Evolutionary conservation across 2,797 vertebrate genomes (phyloP).

Genomic region (Balearica regulorum): DNA sequence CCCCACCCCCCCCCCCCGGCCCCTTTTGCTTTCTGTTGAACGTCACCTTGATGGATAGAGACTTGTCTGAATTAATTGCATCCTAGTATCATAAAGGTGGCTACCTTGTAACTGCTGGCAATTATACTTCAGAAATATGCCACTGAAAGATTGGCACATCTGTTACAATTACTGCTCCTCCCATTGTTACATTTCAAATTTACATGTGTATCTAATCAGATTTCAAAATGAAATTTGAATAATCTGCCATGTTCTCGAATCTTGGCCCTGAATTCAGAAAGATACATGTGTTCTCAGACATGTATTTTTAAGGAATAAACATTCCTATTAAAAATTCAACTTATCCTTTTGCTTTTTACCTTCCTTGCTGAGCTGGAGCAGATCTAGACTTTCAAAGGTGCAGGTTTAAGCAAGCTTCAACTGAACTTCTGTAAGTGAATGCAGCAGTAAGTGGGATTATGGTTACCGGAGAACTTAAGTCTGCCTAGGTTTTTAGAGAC

Average conservation of each 20-base stretch:
- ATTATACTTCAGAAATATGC: neutral
- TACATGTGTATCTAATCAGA: neutral
- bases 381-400: neutral
- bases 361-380: neutral
- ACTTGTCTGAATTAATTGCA: constrained; percentile 14
- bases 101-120: neutral
- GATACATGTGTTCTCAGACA: neutral
- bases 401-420: neutral
- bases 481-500: neutral
- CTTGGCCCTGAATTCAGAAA: neutral
- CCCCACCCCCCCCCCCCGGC: accelerated
- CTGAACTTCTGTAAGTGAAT: neutral
- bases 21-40: neutral
- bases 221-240: neutral
- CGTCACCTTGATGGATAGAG: neutral
- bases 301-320: neutral
- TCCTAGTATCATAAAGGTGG: neutral
- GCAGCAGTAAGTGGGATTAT: neutral
- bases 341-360: neutral
- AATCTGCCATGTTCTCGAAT: neutral
- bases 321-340: neutral
- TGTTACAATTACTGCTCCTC: neutral
- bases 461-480: neutral
- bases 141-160: neutral
- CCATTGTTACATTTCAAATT: neutral